A percentile compares a stretch with the other conserved stretches of the same genome.
Conservation (phyloP, 2,888 invertebrate species). For the Boloria euphrosyne region DNA sequence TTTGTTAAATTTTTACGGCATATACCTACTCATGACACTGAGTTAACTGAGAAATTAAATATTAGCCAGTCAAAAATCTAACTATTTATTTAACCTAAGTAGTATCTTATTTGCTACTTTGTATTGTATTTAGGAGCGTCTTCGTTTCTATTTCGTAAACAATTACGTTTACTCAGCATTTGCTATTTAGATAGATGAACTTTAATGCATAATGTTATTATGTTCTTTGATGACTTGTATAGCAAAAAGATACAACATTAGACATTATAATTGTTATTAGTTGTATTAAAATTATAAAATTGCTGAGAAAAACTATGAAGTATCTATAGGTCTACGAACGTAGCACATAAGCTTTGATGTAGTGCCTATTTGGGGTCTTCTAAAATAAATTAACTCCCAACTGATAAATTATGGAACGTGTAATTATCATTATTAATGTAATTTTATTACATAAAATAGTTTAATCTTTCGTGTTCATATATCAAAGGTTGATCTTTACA, state of each 20-base stretch:
- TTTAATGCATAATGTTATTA: constrained; percentile 21
- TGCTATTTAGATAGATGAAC: constrained; percentile 21
- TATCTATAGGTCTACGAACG: too few species aligned
- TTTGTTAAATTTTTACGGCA: too few species aligned
- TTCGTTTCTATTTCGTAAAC: constrained; percentile 12
- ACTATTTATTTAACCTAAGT: neutral
- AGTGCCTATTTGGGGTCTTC: neutral
- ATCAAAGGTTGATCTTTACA: constrained; percentile 26
- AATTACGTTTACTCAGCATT: constrained; percentile 17
- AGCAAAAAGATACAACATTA: neutral
- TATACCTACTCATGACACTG: too few species aligned
- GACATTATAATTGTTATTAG: neutral
- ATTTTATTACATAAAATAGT: constrained; percentile 12
- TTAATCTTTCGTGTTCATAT: constrained; percentile 8
- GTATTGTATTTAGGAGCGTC: neutral
- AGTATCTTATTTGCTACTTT: neutral
- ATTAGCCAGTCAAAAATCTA: too few species aligned
- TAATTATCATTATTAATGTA: neutral
- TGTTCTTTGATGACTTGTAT: constrained; percentile 6
- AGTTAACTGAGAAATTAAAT: too few species aligned
- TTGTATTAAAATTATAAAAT: too few species aligned
- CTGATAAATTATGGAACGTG: neutral
- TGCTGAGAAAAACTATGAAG: too few species aligned
- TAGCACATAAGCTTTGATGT: too few species aligned
- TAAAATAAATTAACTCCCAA: neutral